Percentiles rank a stretch among this genome's conserved stretches.
Evolutionary conservation across 2,113 vertebrate genomes (phyloP).

Genomic region (Corythaixoides concolor): DNA sequence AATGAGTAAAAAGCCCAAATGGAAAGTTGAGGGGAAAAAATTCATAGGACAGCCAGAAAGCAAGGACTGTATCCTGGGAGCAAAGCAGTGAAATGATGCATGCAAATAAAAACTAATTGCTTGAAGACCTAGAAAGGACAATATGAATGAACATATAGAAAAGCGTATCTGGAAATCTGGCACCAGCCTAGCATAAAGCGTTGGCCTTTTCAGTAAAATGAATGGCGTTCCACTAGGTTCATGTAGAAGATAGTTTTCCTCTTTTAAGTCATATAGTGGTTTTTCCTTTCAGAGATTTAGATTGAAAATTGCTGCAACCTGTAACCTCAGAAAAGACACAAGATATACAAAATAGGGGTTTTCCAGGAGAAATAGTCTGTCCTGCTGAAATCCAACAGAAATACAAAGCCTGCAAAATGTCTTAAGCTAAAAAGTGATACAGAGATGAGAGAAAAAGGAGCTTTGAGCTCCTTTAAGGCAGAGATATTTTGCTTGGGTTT

Average conservation of each 20-base stretch:
- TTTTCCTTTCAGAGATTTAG: background rate
- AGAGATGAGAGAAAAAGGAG: background rate
- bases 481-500: background rate
- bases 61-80: background rate
- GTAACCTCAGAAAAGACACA: background rate
- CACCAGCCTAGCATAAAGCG: background rate
- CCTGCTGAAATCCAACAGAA: background rate
- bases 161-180: background rate
- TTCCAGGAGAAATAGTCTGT: background rate
- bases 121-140: conserved; percentile 34
- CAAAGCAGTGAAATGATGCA: conserved; percentile 42
- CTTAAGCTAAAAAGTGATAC: background rate
- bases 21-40: background rate
- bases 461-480: background rate
- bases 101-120: conserved; percentile 61
- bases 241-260: background rate
- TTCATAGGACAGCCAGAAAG: background rate
- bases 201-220: background rate
- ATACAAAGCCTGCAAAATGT: background rate
- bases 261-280: background rate
- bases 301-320: background rate
- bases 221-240: background rate
- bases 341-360: background rate
- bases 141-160: background rate
- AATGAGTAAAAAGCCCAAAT: background rate